A percentile compares a stretch with the other conserved stretches of the same genome.
Evolutionary conservation across 2,113 vertebrate species (phyloP).

Genomic region (Brienomyrus brachyistius): DNA sequence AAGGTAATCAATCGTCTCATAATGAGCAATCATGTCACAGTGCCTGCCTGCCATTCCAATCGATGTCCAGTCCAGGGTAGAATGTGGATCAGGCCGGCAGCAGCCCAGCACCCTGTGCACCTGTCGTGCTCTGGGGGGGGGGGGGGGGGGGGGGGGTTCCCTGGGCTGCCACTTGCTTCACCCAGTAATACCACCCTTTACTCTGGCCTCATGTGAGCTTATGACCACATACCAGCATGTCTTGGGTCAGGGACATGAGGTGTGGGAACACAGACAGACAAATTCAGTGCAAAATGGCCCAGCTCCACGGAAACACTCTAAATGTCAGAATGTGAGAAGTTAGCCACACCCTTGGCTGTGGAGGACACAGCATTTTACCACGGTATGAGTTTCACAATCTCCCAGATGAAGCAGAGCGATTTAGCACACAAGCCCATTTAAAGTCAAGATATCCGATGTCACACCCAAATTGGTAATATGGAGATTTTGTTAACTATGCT

Average conservation of each 20-base stretch:
- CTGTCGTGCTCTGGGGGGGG: not conserved
- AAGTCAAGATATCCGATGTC: not conserved
- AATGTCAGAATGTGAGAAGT: not conserved
- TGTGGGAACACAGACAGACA: not conserved
- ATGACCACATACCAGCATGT: not conserved
- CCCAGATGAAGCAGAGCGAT: not conserved
- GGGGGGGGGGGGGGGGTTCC: not conserved
- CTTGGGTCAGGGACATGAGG: not conserved
- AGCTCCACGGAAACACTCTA: not conserved
- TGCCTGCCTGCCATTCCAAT: constrained; percentile 40
- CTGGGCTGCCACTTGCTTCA: not conserved
- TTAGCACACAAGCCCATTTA: not conserved
- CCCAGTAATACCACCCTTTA: not conserved
- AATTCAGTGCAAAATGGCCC: not conserved
- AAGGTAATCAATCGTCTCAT: constrained; percentile 54
- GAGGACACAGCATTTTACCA: not conserved
- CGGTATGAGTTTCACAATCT: not conserved
- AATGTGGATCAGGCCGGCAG: constrained; percentile 41
- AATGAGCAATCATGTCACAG: constrained; percentile 55
- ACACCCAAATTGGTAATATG: not conserved
- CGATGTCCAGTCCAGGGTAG: constrained; percentile 42
- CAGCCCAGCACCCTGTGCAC: not conserved
- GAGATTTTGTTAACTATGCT: not conserved
- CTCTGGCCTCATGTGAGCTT: not conserved
- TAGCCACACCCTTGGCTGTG: not conserved